A percentile compares a stretch with the other conserved stretches of the same genome.
Evolutionary conservation across 2,113 vertebrate genomes (phyloP).

Genomic region (Cololabis saira): DNA sequence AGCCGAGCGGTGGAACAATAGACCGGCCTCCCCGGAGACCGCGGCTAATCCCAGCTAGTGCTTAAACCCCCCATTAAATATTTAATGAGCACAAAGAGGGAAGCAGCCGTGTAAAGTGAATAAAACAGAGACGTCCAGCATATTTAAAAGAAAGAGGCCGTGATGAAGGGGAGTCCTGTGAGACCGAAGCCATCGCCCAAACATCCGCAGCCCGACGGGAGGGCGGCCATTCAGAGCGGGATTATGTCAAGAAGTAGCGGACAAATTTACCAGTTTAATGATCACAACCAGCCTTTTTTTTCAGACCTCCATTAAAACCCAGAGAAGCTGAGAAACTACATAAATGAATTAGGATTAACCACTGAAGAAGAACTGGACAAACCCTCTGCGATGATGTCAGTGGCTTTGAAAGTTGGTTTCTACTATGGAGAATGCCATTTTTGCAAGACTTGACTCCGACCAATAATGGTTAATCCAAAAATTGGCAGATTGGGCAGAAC

Average conservation of each 20-base stretch:
- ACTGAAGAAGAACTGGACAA: too few species aligned
- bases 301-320: background rate
- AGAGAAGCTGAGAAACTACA: background rate
- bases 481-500: too few species aligned
- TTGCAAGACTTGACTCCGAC: too few species aligned
- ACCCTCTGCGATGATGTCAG: too few species aligned
- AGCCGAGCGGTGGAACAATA: constrained; percentile 34
- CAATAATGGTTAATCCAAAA: too few species aligned
- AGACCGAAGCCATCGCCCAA: background rate
- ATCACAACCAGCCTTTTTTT: background rate
- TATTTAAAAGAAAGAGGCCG: constrained; percentile 5
- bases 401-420: too few species aligned
- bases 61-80: constrained; percentile 65
- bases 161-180: constrained; percentile 1
- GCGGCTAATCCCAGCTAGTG: constrained; percentile 50
- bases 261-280: constrained; percentile 4
- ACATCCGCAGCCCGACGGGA: background rate
- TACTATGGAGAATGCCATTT: too few species aligned
- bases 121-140: constrained; percentile 16
- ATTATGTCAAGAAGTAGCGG: constrained; percentile 1
- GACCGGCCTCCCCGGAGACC: constrained; percentile 25
- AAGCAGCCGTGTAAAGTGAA: constrained; percentile 16
- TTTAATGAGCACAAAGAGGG: constrained; percentile 68
- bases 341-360: too few species aligned
- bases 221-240: background rate